Evolutionary conservation across 2,888 invertebrate genomes (phyloP).

Genomic region (Trissoscelio sp.): DNA sequence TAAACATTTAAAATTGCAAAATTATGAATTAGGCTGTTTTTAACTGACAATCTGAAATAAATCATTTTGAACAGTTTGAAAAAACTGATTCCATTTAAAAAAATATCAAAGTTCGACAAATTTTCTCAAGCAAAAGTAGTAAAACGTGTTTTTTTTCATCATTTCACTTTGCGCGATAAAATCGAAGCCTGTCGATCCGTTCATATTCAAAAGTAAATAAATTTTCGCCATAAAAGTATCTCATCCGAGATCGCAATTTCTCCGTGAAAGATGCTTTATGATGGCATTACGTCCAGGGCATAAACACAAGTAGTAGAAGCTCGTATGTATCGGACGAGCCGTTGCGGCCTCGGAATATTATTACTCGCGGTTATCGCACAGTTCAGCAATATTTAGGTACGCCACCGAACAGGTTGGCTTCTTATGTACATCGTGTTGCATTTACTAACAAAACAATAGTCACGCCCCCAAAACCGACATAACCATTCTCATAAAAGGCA

Average conservation of each 20-base stretch:
- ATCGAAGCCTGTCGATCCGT: conserved; percentile 11
- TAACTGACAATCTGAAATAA: no score
- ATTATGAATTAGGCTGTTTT: no score
- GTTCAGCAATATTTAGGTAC: conserved; percentile 55
- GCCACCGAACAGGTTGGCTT: conserved; percentile 46
- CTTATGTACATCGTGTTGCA: conserved; percentile 48
- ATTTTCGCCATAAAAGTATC: conserved; percentile 45
- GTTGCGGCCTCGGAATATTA: conserved; percentile 49
- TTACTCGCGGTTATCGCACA: conserved; percentile 55
- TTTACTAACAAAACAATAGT: conserved; percentile 55
- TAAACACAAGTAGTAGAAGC: conserved; percentile 52
- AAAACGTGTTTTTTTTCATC: no score
- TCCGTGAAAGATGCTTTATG: conserved; percentile 45
- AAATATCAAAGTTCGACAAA: no score
- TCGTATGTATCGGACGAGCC: conserved; percentile 46
- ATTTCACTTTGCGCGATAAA: conserved; percentile 14
- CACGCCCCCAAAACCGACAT: conserved; percentile 45
- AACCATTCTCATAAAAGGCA: conserved; percentile 42
- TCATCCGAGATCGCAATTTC: conserved; percentile 37
- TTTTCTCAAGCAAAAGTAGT: no score
- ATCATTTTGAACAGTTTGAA: no score
- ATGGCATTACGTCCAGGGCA: conserved; percentile 49
- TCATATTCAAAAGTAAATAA: conserved; percentile 42
- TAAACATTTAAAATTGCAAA: no score
- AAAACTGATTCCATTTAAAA: no score